phyloP scores from a whole-genome alignment of 2,888 invertebrate genomes.

The Monochamus alternatus region DNA sequence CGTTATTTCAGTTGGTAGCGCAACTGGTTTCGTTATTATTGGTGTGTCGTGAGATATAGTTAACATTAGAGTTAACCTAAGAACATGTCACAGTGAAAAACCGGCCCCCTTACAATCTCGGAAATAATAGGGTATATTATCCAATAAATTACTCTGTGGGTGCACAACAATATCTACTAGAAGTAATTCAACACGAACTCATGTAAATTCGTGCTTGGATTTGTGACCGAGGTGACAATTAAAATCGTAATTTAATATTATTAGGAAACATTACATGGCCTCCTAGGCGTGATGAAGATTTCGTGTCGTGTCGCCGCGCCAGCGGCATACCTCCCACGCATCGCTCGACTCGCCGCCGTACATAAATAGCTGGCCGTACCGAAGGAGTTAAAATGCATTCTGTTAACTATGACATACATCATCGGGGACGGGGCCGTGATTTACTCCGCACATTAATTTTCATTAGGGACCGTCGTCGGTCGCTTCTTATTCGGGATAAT shows the following conservation, averaged over 20 bases:
- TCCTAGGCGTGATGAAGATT: conserved; percentile 17
- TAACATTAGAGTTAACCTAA: no score
- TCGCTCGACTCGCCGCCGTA: neutral
- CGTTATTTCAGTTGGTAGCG: no score
- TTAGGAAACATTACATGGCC: conserved; percentile 23
- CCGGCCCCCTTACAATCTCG: no score
- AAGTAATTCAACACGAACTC: conserved; percentile 1
- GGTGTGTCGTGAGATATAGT: no score
- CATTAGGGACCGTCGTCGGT: neutral
- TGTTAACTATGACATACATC: conserved; percentile 13
- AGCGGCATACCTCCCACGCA: conserved; percentile 26
- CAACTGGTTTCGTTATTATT: no score
- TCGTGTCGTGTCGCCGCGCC: conserved; percentile 12
- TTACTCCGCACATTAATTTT: neutral
- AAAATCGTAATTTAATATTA: conserved; percentile 23
- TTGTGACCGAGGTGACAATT: conserved; percentile 10
- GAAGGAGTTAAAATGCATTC: neutral
- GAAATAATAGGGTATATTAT: no score
- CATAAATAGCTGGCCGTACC: neutral
- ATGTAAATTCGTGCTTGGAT: conserved; percentile 2
- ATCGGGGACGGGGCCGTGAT: neutral
- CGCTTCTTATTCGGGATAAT: neutral
- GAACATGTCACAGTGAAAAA: no score
- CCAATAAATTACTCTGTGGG: neutral
- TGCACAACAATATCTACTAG: no score